Evolutionary conservation across 2,797 vertebrate genomes (phyloP).

Genomic region (Acridotheres tristis): DNA sequence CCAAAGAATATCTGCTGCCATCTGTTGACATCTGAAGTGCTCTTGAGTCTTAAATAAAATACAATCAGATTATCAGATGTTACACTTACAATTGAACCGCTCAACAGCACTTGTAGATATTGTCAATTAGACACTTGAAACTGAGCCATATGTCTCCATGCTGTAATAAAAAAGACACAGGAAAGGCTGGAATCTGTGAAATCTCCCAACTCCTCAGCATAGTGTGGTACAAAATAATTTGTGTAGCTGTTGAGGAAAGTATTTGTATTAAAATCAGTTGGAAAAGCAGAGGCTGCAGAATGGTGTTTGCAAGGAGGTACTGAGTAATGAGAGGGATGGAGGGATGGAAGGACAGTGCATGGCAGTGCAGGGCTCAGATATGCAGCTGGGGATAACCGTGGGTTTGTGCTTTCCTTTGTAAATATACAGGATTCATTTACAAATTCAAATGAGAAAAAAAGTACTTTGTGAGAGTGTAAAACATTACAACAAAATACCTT

Average conservation of each 20-base stretch:
- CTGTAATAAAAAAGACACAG: constrained; percentile 16
- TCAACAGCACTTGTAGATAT: constrained; percentile 21
- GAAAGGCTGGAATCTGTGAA: neutral
- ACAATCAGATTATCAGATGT: constrained; percentile 39
- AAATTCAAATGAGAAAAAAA: neutral
- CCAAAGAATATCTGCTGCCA: constrained; percentile 65
- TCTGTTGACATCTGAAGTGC: constrained; percentile 64
- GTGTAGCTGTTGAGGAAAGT: neutral
- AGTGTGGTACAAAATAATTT: neutral
- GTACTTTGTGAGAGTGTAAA: neutral
- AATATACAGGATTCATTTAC: neutral
- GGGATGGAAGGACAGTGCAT: neutral
- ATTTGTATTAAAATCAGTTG: neutral
- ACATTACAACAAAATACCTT: neutral
- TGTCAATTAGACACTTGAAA: constrained; percentile 61
- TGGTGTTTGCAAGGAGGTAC: accelerated
- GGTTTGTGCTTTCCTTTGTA: neutral
- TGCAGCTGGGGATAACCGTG: neutral
- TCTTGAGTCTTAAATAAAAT: constrained; percentile 58
- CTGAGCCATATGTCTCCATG: constrained; percentile 34
- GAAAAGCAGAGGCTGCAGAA: neutral
- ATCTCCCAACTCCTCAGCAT: neutral
- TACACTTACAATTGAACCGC: constrained; percentile 28
- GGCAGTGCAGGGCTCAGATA: too few relatives aligned
- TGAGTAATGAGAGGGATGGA: neutral